phyloP scores from a whole-genome alignment of 2,888 invertebrate species.

The Branchellion lobata region DNA sequence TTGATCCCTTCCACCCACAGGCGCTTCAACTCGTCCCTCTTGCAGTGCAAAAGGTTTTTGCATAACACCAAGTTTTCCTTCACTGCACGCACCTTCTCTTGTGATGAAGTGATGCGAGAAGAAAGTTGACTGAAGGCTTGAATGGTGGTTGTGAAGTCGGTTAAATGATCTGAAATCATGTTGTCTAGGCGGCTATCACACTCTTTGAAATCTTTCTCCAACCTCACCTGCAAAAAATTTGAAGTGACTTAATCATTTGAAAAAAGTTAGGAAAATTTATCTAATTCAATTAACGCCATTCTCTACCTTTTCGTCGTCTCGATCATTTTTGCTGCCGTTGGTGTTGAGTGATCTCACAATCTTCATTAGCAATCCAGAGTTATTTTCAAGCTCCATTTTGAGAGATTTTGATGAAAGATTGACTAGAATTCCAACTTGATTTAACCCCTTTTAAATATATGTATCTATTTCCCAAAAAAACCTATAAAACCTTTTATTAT shows the following conservation, averaged over 20 bases:
- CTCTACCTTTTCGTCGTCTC: constrained; percentile 70
- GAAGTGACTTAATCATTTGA: neutral
- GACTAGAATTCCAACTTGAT: too few relatives aligned
- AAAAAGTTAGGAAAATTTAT: neutral
- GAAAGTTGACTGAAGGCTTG: constrained; percentile 77
- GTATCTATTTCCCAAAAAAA: too few relatives aligned
- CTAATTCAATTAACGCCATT: too few relatives aligned
- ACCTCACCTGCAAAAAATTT: constrained; percentile 54
- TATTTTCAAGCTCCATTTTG: neutral
- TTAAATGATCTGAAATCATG: constrained; percentile 78
- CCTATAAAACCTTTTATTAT: too few relatives aligned
- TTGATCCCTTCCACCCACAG: constrained; percentile 95
- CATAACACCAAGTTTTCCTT: constrained; percentile 81
- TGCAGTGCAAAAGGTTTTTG: constrained; percentile 80
- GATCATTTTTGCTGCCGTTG: constrained; percentile 49
- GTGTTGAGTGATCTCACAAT: constrained; percentile 79
- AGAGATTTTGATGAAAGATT: too few relatives aligned
- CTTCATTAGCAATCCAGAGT: constrained; percentile 72
- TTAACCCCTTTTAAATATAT: too few relatives aligned
- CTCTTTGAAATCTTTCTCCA: constrained; percentile 88
- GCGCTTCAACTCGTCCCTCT: constrained; percentile 86
- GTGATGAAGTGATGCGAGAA: constrained; percentile 72
- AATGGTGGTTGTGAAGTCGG: constrained; percentile 81
- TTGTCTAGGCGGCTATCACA: constrained; percentile 86
- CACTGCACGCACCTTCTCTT: constrained; percentile 75